A percentile compares a stretch with the other conserved stretches of the same genome.
Evolutionary conservation across 2,113 vertebrate genomes (phyloP).

Genomic region (Rallus limicola): DNA sequence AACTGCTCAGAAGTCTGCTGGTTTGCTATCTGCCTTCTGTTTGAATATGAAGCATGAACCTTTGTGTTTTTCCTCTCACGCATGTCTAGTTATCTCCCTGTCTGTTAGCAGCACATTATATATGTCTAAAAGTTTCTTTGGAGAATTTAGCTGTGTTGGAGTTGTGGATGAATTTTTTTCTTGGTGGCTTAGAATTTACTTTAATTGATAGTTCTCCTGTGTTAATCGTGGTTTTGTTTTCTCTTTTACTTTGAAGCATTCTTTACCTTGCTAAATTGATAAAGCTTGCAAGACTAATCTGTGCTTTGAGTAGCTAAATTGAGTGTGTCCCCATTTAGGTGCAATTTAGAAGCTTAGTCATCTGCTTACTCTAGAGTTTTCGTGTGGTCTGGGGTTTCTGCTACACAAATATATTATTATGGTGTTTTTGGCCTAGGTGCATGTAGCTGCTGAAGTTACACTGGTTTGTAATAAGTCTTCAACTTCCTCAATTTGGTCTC

Average conservation of each 20-base stretch:
- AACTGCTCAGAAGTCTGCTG: neutral
- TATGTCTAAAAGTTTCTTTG: neutral
- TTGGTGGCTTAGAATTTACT: neutral
- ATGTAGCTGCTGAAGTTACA: slow-evolving; percentile 30
- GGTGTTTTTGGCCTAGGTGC: slow-evolving; percentile 51
- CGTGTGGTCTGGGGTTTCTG: slow-evolving; percentile 53
- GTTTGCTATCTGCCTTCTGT: neutral
- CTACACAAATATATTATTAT: slow-evolving; percentile 54
- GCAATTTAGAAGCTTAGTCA: slow-evolving; percentile 50
- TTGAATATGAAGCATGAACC: neutral
- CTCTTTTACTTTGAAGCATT: neutral
- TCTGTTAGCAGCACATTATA: neutral
- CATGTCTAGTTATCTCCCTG: neutral
- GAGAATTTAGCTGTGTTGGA: neutral
- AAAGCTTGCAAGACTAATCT: slow-evolving; percentile 25
- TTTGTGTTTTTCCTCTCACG: neutral
- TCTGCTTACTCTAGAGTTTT: slow-evolving; percentile 53
- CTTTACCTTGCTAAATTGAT: slow-evolving; percentile 22
- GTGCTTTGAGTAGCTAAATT: slow-evolving; percentile 41
- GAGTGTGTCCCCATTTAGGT: slow-evolving; percentile 53
- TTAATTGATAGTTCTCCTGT: neutral
- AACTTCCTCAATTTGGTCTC: slow-evolving; percentile 49
- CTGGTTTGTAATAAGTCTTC: slow-evolving; percentile 39
- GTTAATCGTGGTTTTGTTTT: neutral
- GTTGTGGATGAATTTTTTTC: neutral